Evolutionary conservation across 2,888 invertebrate genomes (phyloP).

Genomic region (Apodemia zela): DNA sequence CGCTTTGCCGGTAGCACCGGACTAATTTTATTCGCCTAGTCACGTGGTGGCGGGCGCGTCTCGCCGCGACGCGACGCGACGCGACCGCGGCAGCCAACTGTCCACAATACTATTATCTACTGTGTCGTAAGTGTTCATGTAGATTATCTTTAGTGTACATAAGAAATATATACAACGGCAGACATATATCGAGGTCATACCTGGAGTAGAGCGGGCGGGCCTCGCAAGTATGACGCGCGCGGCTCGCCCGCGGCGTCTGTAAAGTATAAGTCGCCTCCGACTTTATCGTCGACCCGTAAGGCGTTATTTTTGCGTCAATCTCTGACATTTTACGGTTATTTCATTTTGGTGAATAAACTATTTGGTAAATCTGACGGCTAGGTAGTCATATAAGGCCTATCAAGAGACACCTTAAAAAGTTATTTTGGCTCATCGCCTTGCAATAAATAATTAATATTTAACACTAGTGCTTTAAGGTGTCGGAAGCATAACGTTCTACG

Average conservation of each 20-base stretch:
- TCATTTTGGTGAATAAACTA: neutral
- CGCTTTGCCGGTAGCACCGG: conserved; percentile 60
- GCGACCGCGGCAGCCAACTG: conserved; percentile 63
- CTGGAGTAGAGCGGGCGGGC: conserved; percentile 33
- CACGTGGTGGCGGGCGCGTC: conserved; percentile 61
- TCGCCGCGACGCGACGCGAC: conserved; percentile 45
- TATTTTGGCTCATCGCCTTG: neutral
- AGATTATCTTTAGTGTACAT: conserved; percentile 68
- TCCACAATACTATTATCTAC: conserved; percentile 69
- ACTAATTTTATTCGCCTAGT: conserved; percentile 69
- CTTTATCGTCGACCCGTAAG: conserved; percentile 21
- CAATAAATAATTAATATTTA: neutral
- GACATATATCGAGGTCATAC: conserved; percentile 50
- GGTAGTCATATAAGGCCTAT: neutral
- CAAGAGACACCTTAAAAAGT: neutral
- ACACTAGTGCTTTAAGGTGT: neutral
- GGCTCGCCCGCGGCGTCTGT: conserved; percentile 29
- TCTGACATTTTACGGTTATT: neutral
- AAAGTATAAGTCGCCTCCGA: conserved; percentile 6
- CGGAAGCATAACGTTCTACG: neutral
- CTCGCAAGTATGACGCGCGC: conserved; percentile 31
- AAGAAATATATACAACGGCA: conserved; percentile 66
- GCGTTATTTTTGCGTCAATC: neutral
- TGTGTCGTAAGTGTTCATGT: conserved; percentile 75
- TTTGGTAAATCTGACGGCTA: neutral